These are phyloP conservation scores for Notarius lentiginosus DNA, from an alignment of 2,113 vertebrate species.

Conservation along the genomic window DNA sequence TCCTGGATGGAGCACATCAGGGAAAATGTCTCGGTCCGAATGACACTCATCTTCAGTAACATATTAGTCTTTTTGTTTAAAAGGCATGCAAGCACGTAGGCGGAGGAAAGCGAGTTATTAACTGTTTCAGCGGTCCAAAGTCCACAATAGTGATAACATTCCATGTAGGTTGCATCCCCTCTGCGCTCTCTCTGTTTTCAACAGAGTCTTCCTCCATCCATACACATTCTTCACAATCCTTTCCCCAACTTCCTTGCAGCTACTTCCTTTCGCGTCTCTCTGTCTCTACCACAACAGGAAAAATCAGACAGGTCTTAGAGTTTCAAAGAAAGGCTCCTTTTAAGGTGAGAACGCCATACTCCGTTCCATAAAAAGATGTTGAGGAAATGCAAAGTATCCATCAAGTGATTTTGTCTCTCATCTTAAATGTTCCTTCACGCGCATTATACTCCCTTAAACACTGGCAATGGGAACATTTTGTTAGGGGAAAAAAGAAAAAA, in stretches of 20 bases:
- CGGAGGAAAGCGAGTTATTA: background rate
- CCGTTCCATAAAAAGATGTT: conserved; percentile 66
- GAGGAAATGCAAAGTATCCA: conserved; percentile 57
- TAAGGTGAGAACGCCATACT: conserved; percentile 75
- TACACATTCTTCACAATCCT: conserved; percentile 38
- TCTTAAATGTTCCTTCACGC: conserved; percentile 43
- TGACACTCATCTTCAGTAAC: conserved; percentile 60
- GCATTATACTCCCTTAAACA: background rate
- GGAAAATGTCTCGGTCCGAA: conserved; percentile 49
- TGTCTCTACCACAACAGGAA: conserved; percentile 63
- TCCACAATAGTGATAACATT: conserved; percentile 50
- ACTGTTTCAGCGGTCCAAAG: conserved; percentile 52
- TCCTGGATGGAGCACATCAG: conserved; percentile 59
- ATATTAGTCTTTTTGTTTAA: conserved; percentile 59
- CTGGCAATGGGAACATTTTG: conserved; percentile 2
- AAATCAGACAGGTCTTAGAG: conserved; percentile 58
- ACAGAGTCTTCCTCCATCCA: conserved; percentile 47
- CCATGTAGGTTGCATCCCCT: conserved; percentile 55
- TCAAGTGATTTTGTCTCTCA: conserved; percentile 54
- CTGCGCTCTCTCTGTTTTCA: conserved; percentile 58
- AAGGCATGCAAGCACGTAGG: background rate
- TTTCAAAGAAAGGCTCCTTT: conserved; percentile 72
- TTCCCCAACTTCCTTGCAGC: conserved; percentile 48
- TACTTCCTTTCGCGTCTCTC: conserved; percentile 52
- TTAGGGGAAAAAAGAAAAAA: background rate